phyloP scores from a whole-genome alignment of 2,797 vertebrate genomes.

The Harpagifer antarcticus region DNA sequence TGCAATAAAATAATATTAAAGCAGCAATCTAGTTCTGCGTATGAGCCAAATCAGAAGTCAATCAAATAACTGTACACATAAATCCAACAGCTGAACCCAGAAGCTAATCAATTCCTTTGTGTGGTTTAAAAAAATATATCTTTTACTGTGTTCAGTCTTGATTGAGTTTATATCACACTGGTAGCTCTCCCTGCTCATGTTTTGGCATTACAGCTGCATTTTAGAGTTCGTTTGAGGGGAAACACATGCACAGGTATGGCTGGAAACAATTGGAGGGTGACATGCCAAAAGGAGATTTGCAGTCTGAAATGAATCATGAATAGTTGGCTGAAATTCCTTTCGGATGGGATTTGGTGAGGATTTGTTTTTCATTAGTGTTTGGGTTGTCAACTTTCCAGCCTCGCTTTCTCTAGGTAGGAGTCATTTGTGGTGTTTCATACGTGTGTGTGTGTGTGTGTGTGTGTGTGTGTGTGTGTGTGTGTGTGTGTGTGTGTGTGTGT shows the following conservation, averaged over 20 bases:
- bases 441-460: not conserved
- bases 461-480: not conserved
- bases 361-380: slow-evolving; percentile 67
- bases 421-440: slow-evolving; percentile 43
- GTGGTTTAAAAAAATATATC: slow-evolving; percentile 20
- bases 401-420: slow-evolving; percentile 16
- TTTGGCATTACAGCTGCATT: slow-evolving; percentile 36
- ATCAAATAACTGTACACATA: slow-evolving; percentile 19
- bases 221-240: slow-evolving; percentile 17
- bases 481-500: not conserved
- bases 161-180: not conserved
- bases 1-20: slow-evolving; percentile 44
- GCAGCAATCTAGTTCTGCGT: slow-evolving; percentile 23
- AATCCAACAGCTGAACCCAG: not conserved
- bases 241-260: slow-evolving; percentile 39
- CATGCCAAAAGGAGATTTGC: slow-evolving; percentile 55
- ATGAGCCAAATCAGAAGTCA: slow-evolving; percentile 20
- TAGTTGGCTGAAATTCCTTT: slow-evolving; percentile 37
- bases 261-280: slow-evolving; percentile 31
- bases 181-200: not conserved
- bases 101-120: slow-evolving; percentile 10
- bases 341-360: slow-evolving; percentile 45
- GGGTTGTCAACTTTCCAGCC: slow-evolving; percentile 28
- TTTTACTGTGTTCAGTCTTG: not conserved
- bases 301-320: slow-evolving; percentile 43